Percentiles rank a stretch among this genome's conserved stretches.
These are phyloP conservation scores for Chrysolina americana DNA, from an alignment of 2,888 invertebrate genomes.

Conservation along the genomic window DNA sequence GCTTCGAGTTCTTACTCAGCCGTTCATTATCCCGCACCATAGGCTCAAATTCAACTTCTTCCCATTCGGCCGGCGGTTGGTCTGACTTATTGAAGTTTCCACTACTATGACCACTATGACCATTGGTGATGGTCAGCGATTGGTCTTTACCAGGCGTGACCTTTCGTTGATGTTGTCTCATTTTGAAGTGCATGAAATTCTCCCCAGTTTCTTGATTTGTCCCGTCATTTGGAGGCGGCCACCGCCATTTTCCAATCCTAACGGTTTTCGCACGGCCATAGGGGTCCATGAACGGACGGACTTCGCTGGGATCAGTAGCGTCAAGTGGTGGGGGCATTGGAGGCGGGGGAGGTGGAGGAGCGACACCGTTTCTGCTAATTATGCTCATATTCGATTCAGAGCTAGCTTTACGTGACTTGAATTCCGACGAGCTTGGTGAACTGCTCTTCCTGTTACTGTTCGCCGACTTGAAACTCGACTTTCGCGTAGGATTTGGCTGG, in stretches of 20 bases:
- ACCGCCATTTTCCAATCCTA: constrained; percentile 93
- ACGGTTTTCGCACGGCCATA: constrained; percentile 96
- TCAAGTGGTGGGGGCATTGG: constrained; percentile 91
- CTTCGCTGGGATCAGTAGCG: constrained; percentile 84
- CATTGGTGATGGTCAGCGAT: constrained; percentile 58
- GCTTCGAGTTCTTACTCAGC: constrained; percentile 63
- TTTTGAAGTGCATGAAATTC: constrained; percentile 90
- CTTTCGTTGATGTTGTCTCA: constrained; percentile 84
- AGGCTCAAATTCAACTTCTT: constrained; percentile 85
- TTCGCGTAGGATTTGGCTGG: constrained; percentile 63
- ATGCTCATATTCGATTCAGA: constrained; percentile 69
- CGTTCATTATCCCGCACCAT: constrained; percentile 62
- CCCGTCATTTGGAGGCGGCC: constrained; percentile 93
- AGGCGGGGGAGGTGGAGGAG: constrained; percentile 80
- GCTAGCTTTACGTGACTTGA: constrained; percentile 68
- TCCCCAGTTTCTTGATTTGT: constrained; percentile 80
- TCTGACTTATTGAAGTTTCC: constrained; percentile 41
- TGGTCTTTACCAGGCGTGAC: constrained; percentile 80
- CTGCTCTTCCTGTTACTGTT: constrained; percentile 61
- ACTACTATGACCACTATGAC: constrained; percentile 49
- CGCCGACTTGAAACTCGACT: constrained; percentile 64
- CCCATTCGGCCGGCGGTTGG: constrained; percentile 80
- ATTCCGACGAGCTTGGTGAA: constrained; percentile 65
- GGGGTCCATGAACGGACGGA: constrained; percentile 88
- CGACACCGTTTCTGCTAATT: constrained; percentile 66